Percentiles rank a stretch among this genome's conserved stretches.
These are phyloP conservation scores for Enteromius mattozi DNA, from an alignment of 2,797 vertebrate species.

Conservation along the genomic window DNA sequence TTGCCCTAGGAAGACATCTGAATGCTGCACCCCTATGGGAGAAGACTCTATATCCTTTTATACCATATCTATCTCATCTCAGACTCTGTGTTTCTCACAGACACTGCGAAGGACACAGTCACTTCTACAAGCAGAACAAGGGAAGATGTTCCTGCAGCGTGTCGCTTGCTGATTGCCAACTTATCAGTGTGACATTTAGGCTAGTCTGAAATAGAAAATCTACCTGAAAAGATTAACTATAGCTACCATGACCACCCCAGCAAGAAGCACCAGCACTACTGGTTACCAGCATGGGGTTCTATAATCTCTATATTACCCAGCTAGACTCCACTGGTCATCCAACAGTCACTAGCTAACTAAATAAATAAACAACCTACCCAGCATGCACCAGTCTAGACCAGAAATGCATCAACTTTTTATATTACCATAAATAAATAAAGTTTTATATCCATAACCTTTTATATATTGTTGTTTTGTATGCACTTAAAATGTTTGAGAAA, in stretches of 20 bases:
- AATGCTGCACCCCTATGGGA: background rate
- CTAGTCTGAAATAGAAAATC: slow-evolving; percentile 41
- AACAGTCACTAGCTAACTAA: background rate
- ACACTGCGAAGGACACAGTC: background rate
- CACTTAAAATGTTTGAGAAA: background rate
- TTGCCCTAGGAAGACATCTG: slow-evolving; percentile 1
- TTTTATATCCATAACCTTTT: background rate
- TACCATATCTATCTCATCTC: slow-evolving; percentile 27
- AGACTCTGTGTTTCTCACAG: background rate
- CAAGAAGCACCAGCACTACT: background rate
- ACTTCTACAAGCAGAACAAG: background rate
- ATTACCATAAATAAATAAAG: background rate
- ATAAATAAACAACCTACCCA: background rate
- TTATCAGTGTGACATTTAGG: slow-evolving; percentile 29
- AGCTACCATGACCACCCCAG: background rate
- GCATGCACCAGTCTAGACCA: background rate
- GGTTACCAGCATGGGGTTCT: background rate
- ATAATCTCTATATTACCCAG: no score
- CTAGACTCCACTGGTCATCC: background rate
- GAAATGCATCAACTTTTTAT: background rate
- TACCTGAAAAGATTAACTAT: background rate
- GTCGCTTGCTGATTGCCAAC: slow-evolving; percentile 32
- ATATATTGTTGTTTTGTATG: background rate
- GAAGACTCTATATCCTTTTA: slow-evolving; percentile 6
- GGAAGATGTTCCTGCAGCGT: slow-evolving; percentile 22